Conservation (phyloP, 1,140 invertebrate genomes). For the Macrosteles quadrilineatus region DNA sequence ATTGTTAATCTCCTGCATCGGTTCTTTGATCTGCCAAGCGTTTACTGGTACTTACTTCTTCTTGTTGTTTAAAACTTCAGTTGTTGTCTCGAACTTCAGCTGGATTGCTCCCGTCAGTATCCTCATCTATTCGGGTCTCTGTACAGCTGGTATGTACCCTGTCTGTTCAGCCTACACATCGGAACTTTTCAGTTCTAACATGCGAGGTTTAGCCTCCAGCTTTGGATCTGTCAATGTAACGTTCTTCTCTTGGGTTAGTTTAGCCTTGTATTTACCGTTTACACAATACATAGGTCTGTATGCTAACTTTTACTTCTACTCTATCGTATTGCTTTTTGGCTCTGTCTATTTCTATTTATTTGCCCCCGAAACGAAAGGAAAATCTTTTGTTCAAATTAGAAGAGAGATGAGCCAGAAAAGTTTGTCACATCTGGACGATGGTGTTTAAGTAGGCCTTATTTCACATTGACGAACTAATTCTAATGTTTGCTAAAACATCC, state of each 20-base stretch:
- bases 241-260: slow-evolving; percentile 69
- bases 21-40: slow-evolving; percentile 48
- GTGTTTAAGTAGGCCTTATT: too few relatives aligned
- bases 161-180: slow-evolving; percentile 71
- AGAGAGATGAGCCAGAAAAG: too few relatives aligned
- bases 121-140: slow-evolving; percentile 68
- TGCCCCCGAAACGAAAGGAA: slow-evolving; percentile 17
- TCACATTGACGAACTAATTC: too few relatives aligned
- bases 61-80: slow-evolving; percentile 55
- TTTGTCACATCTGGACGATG: too few relatives aligned
- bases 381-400: slow-evolving; percentile 11
- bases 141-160: slow-evolving; percentile 67
- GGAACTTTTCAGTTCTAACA: slow-evolving; percentile 71
- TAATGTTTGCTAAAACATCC: too few relatives aligned
- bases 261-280: slow-evolving; percentile 67
- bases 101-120: slow-evolving; percentile 66
- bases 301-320: slow-evolving; percentile 51
- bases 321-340: neutral
- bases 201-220: slow-evolving; percentile 68
- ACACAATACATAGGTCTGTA: slow-evolving; percentile 53
- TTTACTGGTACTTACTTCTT: slow-evolving; percentile 58
- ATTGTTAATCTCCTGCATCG: slow-evolving; percentile 49
- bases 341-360: neutral
- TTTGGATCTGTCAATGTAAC: slow-evolving; percentile 70
- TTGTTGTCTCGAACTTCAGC: slow-evolving; percentile 52